phyloP scores from a whole-genome alignment of 2,797 vertebrate genomes.

The Diceros bicornis region DNA sequence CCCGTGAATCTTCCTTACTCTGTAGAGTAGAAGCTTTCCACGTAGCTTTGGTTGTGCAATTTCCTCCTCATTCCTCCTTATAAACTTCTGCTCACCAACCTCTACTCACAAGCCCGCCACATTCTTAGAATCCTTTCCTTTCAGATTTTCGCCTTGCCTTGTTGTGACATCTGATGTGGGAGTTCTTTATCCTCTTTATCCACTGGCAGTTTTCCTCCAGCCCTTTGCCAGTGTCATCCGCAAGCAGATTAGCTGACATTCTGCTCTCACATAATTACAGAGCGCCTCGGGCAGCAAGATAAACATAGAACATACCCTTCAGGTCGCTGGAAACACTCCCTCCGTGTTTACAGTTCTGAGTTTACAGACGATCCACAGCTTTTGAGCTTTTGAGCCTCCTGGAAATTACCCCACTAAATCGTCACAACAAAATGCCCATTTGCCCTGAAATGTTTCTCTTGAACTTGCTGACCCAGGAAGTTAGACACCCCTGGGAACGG shows the following conservation, averaged over 20 bases:
- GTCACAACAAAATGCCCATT: slow-evolving; percentile 24
- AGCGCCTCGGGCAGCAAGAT: background rate
- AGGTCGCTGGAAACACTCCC: slow-evolving; percentile 25
- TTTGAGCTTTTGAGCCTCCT: background rate
- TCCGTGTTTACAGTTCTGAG: background rate
- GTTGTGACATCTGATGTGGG: background rate
- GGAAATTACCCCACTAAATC: background rate
- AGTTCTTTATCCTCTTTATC: background rate
- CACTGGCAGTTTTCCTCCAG: background rate
- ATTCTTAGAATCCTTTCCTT: slow-evolving; percentile 49
- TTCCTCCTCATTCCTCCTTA: background rate
- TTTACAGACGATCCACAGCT: slow-evolving; percentile 12
- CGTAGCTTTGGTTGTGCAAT: background rate
- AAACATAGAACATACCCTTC: slow-evolving; percentile 48
- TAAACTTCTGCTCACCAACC: background rate
- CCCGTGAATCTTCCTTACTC: background rate
- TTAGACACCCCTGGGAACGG: slow-evolving; percentile 18
- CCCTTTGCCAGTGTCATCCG: background rate
- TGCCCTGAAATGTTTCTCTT: slow-evolving; percentile 26
- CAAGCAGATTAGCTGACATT: background rate
- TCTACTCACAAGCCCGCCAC: background rate
- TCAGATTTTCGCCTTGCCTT: background rate
- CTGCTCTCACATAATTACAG: slow-evolving; percentile 6
- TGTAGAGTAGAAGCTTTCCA: background rate
- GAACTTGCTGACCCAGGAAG: background rate